Evolutionary conservation across 2,113 vertebrate species (phyloP).

Genomic region (Toxostoma redivivum): DNA sequence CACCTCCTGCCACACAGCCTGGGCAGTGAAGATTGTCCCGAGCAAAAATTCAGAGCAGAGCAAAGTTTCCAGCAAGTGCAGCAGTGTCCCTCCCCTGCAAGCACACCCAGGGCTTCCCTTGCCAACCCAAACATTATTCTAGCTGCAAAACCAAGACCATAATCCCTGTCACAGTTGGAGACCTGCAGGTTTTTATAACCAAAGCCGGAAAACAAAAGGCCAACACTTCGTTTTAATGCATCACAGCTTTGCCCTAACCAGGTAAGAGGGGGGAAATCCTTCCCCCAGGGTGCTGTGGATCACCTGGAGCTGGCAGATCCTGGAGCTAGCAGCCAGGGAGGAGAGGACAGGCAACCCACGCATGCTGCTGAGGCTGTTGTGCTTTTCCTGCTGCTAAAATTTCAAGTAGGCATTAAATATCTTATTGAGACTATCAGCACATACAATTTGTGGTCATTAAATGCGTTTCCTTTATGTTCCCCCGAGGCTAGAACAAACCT

Average conservation of each 20-base stretch:
- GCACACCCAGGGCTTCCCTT: neutral
- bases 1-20: neutral
- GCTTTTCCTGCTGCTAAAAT: neutral
- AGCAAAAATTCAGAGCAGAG: neutral
- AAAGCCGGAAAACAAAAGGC: conserved; percentile 11
- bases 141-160: neutral
- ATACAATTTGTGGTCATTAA: conserved; percentile 32
- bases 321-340: neutral
- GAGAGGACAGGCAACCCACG: neutral
- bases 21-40: neutral
- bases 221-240: neutral
- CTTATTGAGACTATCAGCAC: conserved; percentile 40
- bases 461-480: conserved; percentile 44
- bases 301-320: neutral
- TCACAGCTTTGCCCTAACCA: neutral
- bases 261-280: neutral
- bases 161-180: neutral
- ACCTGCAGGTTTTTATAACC: neutral
- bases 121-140: conserved; percentile 46
- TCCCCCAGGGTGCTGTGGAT: neutral
- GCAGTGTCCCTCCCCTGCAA: neutral
- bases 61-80: neutral
- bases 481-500: conserved; percentile 47
- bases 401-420: conserved; percentile 1
- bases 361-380: neutral